These are phyloP conservation scores for Epinotia nisella DNA, from an alignment of 2,888 invertebrate genomes.

Conservation along the genomic window DNA sequence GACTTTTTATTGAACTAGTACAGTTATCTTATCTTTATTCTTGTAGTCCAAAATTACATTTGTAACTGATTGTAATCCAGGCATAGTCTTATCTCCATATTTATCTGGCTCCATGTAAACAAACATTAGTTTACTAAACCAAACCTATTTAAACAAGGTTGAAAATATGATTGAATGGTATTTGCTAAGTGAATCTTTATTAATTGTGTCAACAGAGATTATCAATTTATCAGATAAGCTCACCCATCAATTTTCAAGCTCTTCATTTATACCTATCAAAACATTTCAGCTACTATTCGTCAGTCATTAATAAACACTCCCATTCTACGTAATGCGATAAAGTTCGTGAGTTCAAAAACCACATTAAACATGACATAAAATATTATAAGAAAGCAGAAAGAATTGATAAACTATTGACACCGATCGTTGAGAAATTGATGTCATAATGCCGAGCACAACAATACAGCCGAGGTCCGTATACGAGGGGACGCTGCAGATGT, in stretches of 20 bases:
- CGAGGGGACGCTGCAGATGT: slow-evolving; percentile 16
- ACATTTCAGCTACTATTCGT: neutral
- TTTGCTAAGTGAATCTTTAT: slow-evolving; percentile 12
- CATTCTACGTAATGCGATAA: neutral
- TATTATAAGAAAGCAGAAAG: slow-evolving; percentile 30
- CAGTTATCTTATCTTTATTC: neutral
- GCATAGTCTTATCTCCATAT: neutral
- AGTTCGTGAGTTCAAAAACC: slow-evolving; percentile 10
- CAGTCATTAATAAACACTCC: neutral
- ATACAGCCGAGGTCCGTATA: slow-evolving; percentile 18
- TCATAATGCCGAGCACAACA: slow-evolving; percentile 18
- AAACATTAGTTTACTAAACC: neutral
- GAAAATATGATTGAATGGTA: neutral
- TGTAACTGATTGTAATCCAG: neutral
- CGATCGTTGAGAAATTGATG: slow-evolving; percentile 36
- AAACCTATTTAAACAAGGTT: neutral
- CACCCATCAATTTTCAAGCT: neutral
- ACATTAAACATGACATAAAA: slow-evolving; percentile 5
- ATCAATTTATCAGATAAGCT: neutral
- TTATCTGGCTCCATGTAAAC: neutral
- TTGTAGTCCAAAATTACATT: neutral
- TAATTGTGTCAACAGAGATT: slow-evolving; percentile 2
- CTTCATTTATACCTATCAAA: slow-evolving; percentile 2
- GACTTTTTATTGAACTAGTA: neutral
- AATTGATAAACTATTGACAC: slow-evolving; percentile 43